Conservation (phyloP, 1,140 invertebrate genomes). For the Lycorma delicatula region DNA sequence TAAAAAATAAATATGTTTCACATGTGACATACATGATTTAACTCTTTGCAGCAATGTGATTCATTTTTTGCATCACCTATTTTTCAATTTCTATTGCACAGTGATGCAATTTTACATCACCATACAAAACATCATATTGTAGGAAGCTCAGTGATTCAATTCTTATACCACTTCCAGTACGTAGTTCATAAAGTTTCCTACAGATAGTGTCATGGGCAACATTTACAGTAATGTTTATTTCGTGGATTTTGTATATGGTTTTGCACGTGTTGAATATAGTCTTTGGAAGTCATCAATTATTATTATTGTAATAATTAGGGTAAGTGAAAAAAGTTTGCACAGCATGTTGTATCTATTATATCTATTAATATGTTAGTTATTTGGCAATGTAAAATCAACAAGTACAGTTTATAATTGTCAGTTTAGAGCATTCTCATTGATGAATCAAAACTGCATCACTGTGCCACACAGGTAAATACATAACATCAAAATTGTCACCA, state of each 20-base stretch:
- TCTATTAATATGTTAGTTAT: not conserved
- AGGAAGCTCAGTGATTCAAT: not conserved
- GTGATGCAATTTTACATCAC: slow-evolving; percentile 2
- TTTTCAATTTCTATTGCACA: not conserved
- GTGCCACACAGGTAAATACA: slow-evolving; percentile 5
- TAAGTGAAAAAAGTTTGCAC: not conserved
- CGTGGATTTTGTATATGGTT: not conserved
- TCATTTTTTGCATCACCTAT: not conserved
- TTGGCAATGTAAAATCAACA: not conserved
- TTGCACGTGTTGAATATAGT: not conserved
- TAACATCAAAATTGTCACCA: not conserved
- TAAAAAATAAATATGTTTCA: no score
- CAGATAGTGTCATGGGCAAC: not conserved
- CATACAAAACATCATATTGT: not conserved
- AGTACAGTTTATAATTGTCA: not conserved
- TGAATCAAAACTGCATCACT: slow-evolving; percentile 10
- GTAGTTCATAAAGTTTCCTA: slow-evolving; percentile 1
- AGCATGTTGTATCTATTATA: not conserved
- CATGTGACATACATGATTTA: no score
- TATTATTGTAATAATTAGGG: not conserved
- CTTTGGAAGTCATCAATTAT: not conserved
- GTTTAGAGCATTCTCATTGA: not conserved
- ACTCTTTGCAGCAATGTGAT: not conserved
- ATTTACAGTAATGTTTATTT: not conserved
- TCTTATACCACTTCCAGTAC: not conserved